A percentile compares a stretch with the other conserved stretches of the same genome.
These are phyloP conservation scores for Drosophila pandora DNA, from an alignment of 1,140 invertebrate genomes.

Conservation along the genomic window DNA sequence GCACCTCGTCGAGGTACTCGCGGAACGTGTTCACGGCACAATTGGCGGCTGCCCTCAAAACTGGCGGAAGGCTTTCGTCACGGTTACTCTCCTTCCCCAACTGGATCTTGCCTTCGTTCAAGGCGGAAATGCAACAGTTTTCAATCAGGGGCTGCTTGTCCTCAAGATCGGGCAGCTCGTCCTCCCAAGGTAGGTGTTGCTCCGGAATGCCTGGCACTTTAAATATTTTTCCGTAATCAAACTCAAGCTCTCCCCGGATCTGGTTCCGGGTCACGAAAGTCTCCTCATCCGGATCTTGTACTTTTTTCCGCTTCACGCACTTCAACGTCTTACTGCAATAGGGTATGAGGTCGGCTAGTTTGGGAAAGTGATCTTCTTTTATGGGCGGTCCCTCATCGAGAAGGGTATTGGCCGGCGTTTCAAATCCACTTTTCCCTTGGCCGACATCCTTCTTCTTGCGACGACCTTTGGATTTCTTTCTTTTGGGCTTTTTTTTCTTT, in stretches of 20 bases:
- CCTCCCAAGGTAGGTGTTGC: not conserved
- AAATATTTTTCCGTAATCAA: conserved; percentile 51
- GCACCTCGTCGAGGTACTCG: not conserved
- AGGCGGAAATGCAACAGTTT: conserved; percentile 24
- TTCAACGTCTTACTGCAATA: conserved; percentile 8
- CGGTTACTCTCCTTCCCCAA: not conserved
- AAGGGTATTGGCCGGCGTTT: not conserved
- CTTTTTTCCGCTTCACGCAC: not conserved
- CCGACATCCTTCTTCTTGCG: no score
- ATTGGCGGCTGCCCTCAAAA: conserved; percentile 12
- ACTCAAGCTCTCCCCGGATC: not conserved
- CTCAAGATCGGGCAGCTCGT: conserved; percentile 3
- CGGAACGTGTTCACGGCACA: conserved; percentile 17
- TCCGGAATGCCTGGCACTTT: conserved; percentile 1
- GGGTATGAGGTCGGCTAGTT: conserved; percentile 19
- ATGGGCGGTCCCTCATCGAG: not conserved
- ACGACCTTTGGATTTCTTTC: no score
- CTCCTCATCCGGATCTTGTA: not conserved
- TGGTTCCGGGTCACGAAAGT: not conserved
- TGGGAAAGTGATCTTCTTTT: not conserved
- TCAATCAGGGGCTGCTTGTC: conserved; percentile 31
- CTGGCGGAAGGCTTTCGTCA: not conserved
- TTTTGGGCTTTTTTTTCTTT: no score
- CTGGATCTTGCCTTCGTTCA: not conserved
- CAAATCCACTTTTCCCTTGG: not conserved